Evolutionary conservation across 2,797 vertebrate species (phyloP).

Genomic region (Prunella strophiata): DNA sequence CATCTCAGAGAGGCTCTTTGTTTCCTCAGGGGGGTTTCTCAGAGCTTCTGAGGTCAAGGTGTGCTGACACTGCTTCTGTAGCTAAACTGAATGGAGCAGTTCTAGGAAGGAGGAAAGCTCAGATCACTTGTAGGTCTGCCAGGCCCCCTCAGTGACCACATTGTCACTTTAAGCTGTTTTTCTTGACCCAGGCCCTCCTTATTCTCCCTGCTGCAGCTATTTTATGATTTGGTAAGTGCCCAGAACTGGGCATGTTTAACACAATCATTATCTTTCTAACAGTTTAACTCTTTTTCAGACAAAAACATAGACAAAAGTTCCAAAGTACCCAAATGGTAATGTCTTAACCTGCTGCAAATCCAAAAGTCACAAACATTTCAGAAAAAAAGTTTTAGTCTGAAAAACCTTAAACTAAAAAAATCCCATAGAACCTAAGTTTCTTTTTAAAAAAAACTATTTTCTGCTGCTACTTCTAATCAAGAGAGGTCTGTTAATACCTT

Average conservation of each 20-base stretch:
- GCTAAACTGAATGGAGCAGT: not conserved
- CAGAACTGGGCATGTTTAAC: conserved; percentile 58
- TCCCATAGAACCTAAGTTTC: not conserved
- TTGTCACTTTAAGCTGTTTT: conserved; percentile 28
- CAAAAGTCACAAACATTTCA: not conserved
- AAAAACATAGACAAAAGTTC: conserved; percentile 59
- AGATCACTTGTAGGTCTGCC: not conserved
- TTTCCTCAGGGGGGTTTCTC: not conserved
- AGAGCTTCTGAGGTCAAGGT: not conserved
- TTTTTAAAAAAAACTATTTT: not conserved
- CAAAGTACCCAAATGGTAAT: not conserved
- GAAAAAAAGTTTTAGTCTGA: conserved; percentile 40
- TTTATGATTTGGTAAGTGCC: conserved; percentile 48
- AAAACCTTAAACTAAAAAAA: conserved; percentile 32
- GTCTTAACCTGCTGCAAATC: not conserved
- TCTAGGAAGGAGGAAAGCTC: not conserved
- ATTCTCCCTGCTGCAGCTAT: conserved; percentile 34
- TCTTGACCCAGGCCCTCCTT: conserved; percentile 33
- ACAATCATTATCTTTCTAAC: conserved; percentile 63
- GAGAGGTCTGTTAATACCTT: not conserved
- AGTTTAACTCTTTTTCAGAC: conserved; percentile 81
- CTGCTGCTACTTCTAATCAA: conserved; percentile 27
- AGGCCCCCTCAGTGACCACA: not conserved
- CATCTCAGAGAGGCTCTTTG: not conserved
- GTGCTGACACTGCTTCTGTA: not conserved